Base-by-base conservation (phyloP, 2,888 invertebrate genomes). In the Melipona bicolor region DNA sequence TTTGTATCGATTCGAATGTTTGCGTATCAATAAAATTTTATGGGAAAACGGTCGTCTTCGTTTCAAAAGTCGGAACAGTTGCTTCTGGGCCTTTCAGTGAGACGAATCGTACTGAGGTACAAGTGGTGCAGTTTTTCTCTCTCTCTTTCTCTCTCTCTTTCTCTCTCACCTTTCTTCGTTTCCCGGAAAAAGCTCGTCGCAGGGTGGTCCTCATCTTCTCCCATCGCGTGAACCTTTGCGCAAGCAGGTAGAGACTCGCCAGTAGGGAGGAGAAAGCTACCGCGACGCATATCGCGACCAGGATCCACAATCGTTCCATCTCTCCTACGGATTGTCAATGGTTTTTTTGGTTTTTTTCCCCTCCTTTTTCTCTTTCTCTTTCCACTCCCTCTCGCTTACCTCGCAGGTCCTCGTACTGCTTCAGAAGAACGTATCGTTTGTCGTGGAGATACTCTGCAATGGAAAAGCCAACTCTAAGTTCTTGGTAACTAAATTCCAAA, bases 391-490 rank as follows among this genome's bases (percentile, higher is more conserved):
- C 11, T 13, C n/a, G 87, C 92, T 92, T 87, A 93, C 93, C 91
- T 91, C 84, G 89, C 70, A 92, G 87, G 76, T 89, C 87, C 11
- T 86, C 87, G 79, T 91, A 90, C 17, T 82, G 83, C 43, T 83
- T 81, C 50, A 91, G 91, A 19, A 92, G 91, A 27, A 95, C 93
- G 89, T 96, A 96, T 88, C 95, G 94, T 89, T 95, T 93, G 90
- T 96, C 96, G 76, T 95, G 93, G 13, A 96, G 94, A 86, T 96
- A 96, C 52, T 95, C 96, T 96, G 95, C 43, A 83, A 95, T 15
- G 32, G 50, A 27, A 70, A 21, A 13, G 11, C 19, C 3, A 13
- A 64, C 4, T 32, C 4, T 32, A 11, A 21, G 36, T 36, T 36
- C 36, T 36, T 9, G 43, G 43, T 43, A 43, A 43, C 9, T 9